Evolutionary conservation across 2,113 vertebrate genomes (phyloP), one percentile per base, ranked within the genome.

Genomic region (Labrus mixtus): DNA sequence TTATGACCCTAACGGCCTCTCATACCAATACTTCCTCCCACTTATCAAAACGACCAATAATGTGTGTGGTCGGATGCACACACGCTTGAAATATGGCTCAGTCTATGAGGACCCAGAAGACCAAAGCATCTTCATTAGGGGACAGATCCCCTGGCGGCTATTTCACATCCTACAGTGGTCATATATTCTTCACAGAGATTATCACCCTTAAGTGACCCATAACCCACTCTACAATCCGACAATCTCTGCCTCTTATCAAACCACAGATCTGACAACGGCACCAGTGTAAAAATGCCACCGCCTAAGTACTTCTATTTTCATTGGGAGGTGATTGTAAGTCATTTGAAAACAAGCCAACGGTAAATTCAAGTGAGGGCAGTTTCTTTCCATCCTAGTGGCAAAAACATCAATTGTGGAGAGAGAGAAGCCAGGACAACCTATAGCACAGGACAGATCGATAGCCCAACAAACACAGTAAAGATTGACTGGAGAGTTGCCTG

Each of bases 401-500:
- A 77, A 74, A 66, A 78, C 87, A 88, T 92, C 87, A 85, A 90
- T 89, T 85, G 79, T 7, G 33, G 71, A 59, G 72, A 80, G 72
- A 76, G 71, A 79, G 88, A 76, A 68, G 74, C 83, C 84, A 77
- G 82, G 79, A 89, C 84, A 90, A 90, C 87, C 81, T 90, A 88
- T 87, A 87, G 87, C 79, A 78, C 56, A 74, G 85, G 79, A 86
- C 65, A 59, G 88, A 91, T 91, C 88, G 15, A 92, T 93, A 81
- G 76, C 20, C n/a, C 82, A 89, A 91, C 92, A 91, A 90, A 93
- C 83, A 89, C 88, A 75, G 90, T 89, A 88, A 91, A 90, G 90
- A 93, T 91, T 91, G 87, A 91, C 85, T 89, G 75, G 84, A 87
- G 82, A 90, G 85, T 85, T 88, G 85, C 82, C 87, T 85, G 73